phyloP scores from a whole-genome alignment of 2,797 vertebrate species.

The Petrocephalus sullivani region DNA sequence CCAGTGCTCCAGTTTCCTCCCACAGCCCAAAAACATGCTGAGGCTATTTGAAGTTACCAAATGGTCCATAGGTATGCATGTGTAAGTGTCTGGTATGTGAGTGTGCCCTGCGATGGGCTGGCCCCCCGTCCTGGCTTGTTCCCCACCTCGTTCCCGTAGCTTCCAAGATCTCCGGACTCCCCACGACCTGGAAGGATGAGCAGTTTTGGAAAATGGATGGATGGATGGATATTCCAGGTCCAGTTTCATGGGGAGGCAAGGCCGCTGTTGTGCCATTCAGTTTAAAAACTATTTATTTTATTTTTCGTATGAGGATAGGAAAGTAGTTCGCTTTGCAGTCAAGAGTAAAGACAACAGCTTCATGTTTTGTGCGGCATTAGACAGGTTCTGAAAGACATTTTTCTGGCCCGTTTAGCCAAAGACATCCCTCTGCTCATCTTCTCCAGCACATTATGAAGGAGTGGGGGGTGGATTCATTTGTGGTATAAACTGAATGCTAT shows the following conservation, averaged over 20 bases:
- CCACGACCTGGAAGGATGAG: too few relatives aligned
- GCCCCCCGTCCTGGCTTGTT: too few relatives aligned
- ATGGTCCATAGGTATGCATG: too few relatives aligned
- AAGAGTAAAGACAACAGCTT: not conserved
- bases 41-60: too few relatives aligned
- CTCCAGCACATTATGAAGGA: not conserved
- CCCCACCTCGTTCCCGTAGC: too few relatives aligned
- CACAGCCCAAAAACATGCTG: too few relatives aligned
- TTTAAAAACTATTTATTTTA: not conserved
- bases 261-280: not conserved
- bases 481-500: not conserved
- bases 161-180: too few relatives aligned
- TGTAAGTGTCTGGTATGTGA: too few relatives aligned
- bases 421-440: not conserved
- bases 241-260: not conserved
- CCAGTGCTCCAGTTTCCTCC: too few relatives aligned
- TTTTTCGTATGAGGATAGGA: not conserved
- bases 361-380: not conserved
- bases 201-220: too few relatives aligned
- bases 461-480: slow-evolving; percentile 37
- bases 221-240: not conserved
- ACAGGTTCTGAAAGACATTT: not conserved
- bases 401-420: not conserved
- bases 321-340: not conserved
- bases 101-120: too few relatives aligned